These are phyloP conservation scores for Brachionus calyciflorus DNA, from an alignment of 1,140 invertebrate species.

Conservation along the genomic window DNA sequence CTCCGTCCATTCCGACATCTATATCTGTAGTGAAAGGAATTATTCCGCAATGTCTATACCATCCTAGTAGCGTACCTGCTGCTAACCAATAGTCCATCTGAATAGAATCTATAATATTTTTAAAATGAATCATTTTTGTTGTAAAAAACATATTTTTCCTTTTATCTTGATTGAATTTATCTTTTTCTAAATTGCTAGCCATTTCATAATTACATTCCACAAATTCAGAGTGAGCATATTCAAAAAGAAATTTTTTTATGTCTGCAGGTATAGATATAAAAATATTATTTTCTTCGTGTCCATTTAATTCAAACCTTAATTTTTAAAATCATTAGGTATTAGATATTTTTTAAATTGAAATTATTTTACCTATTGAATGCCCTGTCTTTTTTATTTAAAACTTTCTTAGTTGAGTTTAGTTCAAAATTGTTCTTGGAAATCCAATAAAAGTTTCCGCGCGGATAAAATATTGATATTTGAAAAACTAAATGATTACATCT, in stretches of 20 bases:
- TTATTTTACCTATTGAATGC: neutral
- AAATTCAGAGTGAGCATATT: neutral
- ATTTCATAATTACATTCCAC: neutral
- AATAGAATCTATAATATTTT: neutral
- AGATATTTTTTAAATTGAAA: neutral
- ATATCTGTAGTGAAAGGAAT: constrained; percentile 1
- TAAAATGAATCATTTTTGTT: neutral
- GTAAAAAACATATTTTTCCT: neutral
- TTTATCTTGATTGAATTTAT: neutral
- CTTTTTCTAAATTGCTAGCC: neutral
- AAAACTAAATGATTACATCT: neutral
- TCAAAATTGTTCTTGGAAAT: neutral
- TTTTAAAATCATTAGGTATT: neutral
- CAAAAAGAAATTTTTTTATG: neutral
- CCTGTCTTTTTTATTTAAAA: neutral
- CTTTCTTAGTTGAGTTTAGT: neutral
- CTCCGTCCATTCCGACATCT: neutral
- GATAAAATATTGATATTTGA: neutral
- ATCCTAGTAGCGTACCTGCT: neutral
- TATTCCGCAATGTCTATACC: constrained; percentile 5
- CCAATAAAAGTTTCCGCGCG: neutral
- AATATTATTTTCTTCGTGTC: neutral
- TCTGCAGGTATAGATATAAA: neutral
- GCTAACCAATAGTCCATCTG: neutral
- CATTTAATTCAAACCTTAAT: neutral